Base-by-base conservation (phyloP, 2,888 invertebrate species). In the Epistrophe grossulariae region DNA sequence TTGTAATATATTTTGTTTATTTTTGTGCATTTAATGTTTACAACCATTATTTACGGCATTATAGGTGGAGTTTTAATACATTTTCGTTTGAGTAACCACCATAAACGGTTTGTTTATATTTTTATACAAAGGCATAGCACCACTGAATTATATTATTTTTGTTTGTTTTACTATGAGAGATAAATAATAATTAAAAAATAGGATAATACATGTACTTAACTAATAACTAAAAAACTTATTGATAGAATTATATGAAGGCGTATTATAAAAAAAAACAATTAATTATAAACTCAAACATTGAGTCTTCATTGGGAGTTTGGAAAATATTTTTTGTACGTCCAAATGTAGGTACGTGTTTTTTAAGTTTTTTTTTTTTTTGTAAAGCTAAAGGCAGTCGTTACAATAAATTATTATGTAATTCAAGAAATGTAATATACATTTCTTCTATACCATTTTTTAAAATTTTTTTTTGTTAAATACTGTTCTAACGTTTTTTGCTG, bases 351-450 rank as follows among this genome's bases (percentile, higher is more conserved):
- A 71, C 35, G 77, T 50, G 17, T 60, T 62, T 60, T 64, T 28
- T 43, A 10, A 28, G 17, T 40, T 48, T 70, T 52, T 52, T 71
- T 62, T 28, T 70, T 77, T 11, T 24, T 48, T 73, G 60, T 85
- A 85, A 85, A 81, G 81, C 85, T 85, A 85, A 78, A 31, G 85
- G 85, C 85, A 85, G 85, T 85, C 85, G 85, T 85, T 78, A 55
- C 57, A 60, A 72, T 73, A 52, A 60, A 17, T 13, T 35, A 60
- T 38, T 40, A 40, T 62, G 62, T 24, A 24, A 79, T 79, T 60
- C 50, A 60, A 72, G 48, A 70, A 82, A 76, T 77, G 71, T 80
- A 84, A 85, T 78, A 74, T 81, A 82, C 81, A 85, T 85, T 78
- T 45, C n/a, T 38, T 81, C 48, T 31, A 40, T 78, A 73, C 81